Conservation (phyloP, 2,113 vertebrate species). For the Salvelinus fontinalis region DNA sequence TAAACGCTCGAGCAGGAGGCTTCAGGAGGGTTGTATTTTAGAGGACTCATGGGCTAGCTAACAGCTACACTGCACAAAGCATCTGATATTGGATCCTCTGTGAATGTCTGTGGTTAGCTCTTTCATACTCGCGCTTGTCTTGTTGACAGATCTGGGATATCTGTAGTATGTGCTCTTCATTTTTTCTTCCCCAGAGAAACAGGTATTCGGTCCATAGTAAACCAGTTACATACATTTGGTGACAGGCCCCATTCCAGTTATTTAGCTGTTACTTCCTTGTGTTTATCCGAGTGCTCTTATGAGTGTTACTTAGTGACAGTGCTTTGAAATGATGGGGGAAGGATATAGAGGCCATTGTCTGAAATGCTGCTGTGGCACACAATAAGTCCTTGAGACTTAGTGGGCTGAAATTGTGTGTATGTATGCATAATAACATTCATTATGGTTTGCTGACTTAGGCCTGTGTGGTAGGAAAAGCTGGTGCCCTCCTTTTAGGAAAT, state of each 20-base stretch:
- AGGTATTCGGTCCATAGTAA: background rate
- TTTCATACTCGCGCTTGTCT: background rate
- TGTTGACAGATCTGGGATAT: conserved; percentile 5
- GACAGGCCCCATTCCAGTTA: too few relatives aligned
- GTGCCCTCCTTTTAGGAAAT: background rate
- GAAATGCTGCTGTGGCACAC: background rate
- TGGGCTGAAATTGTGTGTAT: background rate
- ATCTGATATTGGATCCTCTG: background rate
- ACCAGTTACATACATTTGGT: background rate
- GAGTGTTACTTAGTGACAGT: background rate
- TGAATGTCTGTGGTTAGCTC: background rate
- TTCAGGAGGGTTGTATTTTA: background rate
- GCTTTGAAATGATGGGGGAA: background rate
- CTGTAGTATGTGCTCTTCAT: background rate
- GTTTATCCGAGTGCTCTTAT: background rate
- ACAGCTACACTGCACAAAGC: background rate
- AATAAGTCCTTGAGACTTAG: background rate
- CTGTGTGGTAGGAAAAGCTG: background rate
- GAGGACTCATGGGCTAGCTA: background rate
- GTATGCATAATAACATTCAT: background rate
- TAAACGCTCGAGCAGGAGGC: background rate
- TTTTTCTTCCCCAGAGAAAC: background rate
- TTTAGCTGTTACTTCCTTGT: too few relatives aligned
- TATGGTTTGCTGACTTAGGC: background rate
- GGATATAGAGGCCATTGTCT: background rate